Conservation (phyloP, 2,113 vertebrate species). For the Mastomys natalensis region DNA sequence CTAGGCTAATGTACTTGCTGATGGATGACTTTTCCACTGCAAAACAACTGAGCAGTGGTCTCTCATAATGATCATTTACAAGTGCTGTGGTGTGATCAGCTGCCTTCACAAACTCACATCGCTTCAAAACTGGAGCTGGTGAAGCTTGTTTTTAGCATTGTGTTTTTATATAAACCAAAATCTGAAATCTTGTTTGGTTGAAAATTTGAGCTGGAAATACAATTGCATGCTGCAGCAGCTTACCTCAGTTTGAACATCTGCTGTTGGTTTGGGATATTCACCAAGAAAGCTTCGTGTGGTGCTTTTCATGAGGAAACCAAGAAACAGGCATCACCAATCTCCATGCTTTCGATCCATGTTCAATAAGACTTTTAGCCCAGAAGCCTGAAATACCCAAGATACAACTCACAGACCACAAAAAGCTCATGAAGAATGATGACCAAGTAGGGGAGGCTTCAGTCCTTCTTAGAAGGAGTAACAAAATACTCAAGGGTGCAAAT, state of each 20-base stretch:
- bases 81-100: slow-evolving; percentile 1
- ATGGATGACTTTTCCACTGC: neutral
- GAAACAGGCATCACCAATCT: neutral
- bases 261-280: neutral
- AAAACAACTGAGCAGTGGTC: neutral
- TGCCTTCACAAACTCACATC: neutral
- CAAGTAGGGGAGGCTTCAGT: too few species aligned
- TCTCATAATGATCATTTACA: slow-evolving; percentile 19
- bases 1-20: neutral
- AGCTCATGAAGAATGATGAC: too few species aligned
- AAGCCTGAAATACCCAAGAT: too few species aligned
- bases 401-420: too few species aligned
- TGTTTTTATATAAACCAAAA: slow-evolving; percentile 64
- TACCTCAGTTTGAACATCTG: slow-evolving; percentile 47
- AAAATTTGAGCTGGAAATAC: slow-evolving; percentile 22
- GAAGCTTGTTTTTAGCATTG: slow-evolving; percentile 5
- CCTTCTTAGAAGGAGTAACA: too few species aligned
- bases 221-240: neutral
- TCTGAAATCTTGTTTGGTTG: slow-evolving; percentile 18
- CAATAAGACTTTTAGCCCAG: neutral
- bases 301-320: neutral
- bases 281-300: neutral
- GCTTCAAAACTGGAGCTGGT: slow-evolving; percentile 38
- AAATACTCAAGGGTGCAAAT: too few species aligned
- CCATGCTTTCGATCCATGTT: neutral